Evolutionary conservation across 1,140 invertebrate genomes (phyloP), one percentile per base, ranked within the genome.

Genomic region (Meloidogyne floridensis): DNA sequence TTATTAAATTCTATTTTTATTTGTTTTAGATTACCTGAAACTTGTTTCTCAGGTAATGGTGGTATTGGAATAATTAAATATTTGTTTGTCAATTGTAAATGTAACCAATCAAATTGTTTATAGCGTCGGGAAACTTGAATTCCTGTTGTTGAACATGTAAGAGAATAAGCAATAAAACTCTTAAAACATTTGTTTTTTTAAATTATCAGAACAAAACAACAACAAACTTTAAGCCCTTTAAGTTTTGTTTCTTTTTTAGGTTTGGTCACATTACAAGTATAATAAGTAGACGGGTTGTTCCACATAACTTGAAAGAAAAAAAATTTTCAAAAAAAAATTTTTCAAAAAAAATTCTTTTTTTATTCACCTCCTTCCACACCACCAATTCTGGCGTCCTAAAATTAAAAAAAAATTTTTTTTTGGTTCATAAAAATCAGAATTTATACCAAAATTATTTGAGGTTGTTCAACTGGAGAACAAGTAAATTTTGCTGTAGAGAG

Each of bases 61-160:
- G 97, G 96, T 86, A 98, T 95, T 3, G 96, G 95, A 87, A 98
- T 94, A 47, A 96, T 93, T 83, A 94, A 94, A 90, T 96, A 98
- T 91, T 99, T 98, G 85, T 95, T 95, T 86, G 94, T 93, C 80
- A 99, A 92, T 84, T 95, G 92, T 87, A 96, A 95, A 91, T 98
- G 95, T 73, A 99, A 90, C 97, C 97, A 99, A 92, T 98, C 96
- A 92, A 99, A 98, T 91, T 98, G 97, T 91, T 98, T 98, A 91
- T 98, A 98, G 87, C 97, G 93, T 87, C 97, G 92, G 78, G 95
- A 96, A 11, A 98, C 96, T 93, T 96, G 94, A 88, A 96, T 95
- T 90, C 95, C 95, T 90, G 95, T 96, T 79, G 91, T 91, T 95
- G 95, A 96, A 32, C 96, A 96, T 82, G 95, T 97, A 76, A 98